Percentiles rank a stretch among this genome's conserved stretches.
Conservation (phyloP, 2,797 vertebrate species). For the Takifugu ocellatus region DNA sequence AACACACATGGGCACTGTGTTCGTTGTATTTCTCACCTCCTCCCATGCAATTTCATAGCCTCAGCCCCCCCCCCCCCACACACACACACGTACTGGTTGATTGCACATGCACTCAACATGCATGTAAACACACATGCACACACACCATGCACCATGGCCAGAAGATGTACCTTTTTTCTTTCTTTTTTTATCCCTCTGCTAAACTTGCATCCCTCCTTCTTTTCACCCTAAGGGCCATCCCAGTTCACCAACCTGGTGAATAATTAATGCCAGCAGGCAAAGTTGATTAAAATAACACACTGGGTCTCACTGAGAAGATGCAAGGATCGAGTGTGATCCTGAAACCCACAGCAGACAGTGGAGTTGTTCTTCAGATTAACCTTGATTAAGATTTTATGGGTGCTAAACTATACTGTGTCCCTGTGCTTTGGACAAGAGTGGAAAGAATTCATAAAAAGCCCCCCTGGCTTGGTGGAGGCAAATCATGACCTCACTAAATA, state of each 20-base stretch:
- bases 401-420: constrained; percentile 5
- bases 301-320: constrained; percentile 55
- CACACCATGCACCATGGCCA: constrained; percentile 24
- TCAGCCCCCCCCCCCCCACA: not conserved
- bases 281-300: constrained; percentile 74
- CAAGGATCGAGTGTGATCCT: constrained; percentile 26
- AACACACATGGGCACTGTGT: not conserved
- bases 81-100: not conserved
- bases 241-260: constrained; percentile 66
- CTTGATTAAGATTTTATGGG: constrained; percentile 51
- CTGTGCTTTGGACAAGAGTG: constrained; percentile 7
- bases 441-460: not conserved
- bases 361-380: constrained; percentile 49
- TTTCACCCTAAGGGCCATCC: constrained; percentile 44
- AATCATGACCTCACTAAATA: too few relatives aligned
- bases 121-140: not conserved
- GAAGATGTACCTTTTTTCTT: constrained; percentile 9
- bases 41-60: constrained; percentile 4
- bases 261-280: constrained; percentile 69
- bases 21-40: constrained; percentile 1
- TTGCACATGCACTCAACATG: not conserved
- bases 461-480: too few relatives aligned
- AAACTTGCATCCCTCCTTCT: constrained; percentile 40
- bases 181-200: constrained; percentile 21
- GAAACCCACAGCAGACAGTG: constrained; percentile 25